Evolutionary conservation across 2,888 invertebrate species (phyloP), one percentile per base, ranked within the genome.

Genomic region (Apodemia duryi): DNA sequence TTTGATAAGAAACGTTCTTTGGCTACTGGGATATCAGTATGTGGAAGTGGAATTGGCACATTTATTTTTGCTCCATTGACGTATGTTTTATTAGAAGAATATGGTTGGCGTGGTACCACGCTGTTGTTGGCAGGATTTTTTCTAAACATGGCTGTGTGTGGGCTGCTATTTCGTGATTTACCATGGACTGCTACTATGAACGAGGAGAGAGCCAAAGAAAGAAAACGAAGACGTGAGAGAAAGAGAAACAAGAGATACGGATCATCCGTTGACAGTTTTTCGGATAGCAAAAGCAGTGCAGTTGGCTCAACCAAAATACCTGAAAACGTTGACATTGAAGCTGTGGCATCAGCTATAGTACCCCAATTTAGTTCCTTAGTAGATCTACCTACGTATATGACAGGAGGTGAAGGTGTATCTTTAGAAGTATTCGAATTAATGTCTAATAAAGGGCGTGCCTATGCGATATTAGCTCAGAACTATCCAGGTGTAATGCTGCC

Each of bases 1-100:
- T 98, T 98, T 81, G 97, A 97, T 77, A 95, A 95, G 82, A 94
- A 93, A 77, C 93, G 97, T 67, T 96, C 97, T 0, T 93, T 97
- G 70, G 98, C 97, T 6, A 97, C 97, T 11, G 97, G 97, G 0
- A 91, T 97, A 63, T 96, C 97, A 1, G 97, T 97, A 0, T 97
- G 97, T 83, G 97, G 97, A 3, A 96, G 96, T 74, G 97, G 97
- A 29, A 96, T 97, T 69, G 97, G 97, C 5, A 97, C 97, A 0
- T 97, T 97, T 81, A 93, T 97, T 66, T 97, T 97, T 79, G 96
- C 97, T 9, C 97, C 97, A 1, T 82, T 97, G 66, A 96, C 95
- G 28, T 95, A 96, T 77, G 90, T 93, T 71, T 91, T 97, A 43
- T 86, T 97, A 29, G 94, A 94, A 61, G 94, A 95, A 77, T 97